Percentiles rank a stretch among this genome's conserved stretches.
Evolutionary conservation across 2,888 invertebrate genomes (phyloP).

Genomic region (Caenorhabditis japonica): DNA sequence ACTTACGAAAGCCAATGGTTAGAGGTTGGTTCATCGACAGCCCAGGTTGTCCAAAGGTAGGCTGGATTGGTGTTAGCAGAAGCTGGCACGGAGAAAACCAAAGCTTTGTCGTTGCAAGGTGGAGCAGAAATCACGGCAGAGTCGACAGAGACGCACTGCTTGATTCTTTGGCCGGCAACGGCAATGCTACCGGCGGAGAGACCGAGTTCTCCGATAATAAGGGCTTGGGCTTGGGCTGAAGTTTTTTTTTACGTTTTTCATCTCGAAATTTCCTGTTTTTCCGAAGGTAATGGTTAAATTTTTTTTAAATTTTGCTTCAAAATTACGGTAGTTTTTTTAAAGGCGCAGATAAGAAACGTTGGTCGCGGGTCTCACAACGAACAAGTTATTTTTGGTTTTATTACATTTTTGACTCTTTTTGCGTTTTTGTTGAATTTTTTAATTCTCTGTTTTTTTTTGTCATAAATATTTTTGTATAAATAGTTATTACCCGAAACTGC

Average conservation of each 20-base stretch:
- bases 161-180: background rate
- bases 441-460: no score
- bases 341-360: no score
- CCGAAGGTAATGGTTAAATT: no score
- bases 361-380: no score
- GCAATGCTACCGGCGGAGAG: slow-evolving; percentile 4
- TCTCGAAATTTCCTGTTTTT: no score
- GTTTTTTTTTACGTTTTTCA: background rate
- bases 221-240: slow-evolving; percentile 1
- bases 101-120: slow-evolving; percentile 3
- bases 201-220: slow-evolving; percentile 3
- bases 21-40: slow-evolving; percentile 8
- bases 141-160: background rate
- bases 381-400: no score
- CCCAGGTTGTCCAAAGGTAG: slow-evolving; percentile 23
- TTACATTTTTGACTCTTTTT: no score
- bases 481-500: background rate
- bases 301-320: no score
- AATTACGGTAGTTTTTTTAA: no score
- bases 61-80: slow-evolving; percentile 17
- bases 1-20: slow-evolving; percentile 20
- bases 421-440: no score
- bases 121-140: background rate
- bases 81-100: slow-evolving; percentile 3
- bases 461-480: no score